Conservation (phyloP, 2,113 vertebrate species). For the Muntiacus muntjak region DNA sequence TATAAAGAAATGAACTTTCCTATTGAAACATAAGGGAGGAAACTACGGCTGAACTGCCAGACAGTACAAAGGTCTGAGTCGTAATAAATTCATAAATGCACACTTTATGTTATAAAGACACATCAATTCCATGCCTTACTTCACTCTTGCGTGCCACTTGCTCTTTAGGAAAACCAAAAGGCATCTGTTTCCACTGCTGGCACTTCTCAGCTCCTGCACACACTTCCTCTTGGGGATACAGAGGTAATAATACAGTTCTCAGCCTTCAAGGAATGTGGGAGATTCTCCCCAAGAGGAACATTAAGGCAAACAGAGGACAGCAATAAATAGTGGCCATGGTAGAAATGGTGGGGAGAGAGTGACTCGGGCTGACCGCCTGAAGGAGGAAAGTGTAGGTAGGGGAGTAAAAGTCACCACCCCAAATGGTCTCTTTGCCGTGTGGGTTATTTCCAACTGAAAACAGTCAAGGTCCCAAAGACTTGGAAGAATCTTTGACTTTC, state of each 20-base stretch:
- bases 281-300: not conserved
- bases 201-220: not conserved
- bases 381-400: not conserved
- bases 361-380: not conserved
- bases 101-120: not conserved
- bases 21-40: not conserved
- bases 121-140: not conserved
- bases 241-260: not conserved
- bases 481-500: not conserved
- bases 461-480: no score
- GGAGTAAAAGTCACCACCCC: not conserved
- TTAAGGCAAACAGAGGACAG: no score
- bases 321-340: rapidly evolving
- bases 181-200: not conserved
- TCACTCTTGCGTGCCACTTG: not conserved
- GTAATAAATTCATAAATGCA: not conserved
- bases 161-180: not conserved
- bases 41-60: not conserved
- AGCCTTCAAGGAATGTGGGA: not conserved
- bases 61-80: not conserved
- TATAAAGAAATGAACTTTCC: not conserved
- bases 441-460: not conserved
- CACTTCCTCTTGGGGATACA: not conserved
- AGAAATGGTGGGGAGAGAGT: rapidly evolving
- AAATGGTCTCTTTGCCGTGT: not conserved